Evolutionary conservation across 1,140 invertebrate genomes (phyloP), one percentile per base, ranked within the genome.

Genomic region (Temnothorax nylanderi): DNA sequence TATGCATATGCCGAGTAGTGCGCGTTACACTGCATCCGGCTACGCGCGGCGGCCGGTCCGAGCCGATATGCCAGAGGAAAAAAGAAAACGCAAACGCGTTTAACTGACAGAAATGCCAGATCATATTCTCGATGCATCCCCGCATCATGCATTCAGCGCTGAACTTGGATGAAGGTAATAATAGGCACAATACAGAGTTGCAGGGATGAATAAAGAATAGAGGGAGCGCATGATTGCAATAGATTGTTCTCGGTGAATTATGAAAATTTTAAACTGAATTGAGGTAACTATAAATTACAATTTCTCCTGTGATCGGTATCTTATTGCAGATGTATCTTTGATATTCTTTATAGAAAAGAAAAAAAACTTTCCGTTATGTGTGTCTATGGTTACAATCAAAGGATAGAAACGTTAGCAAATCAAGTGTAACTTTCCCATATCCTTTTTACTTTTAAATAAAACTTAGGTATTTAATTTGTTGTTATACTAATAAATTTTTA

Each of bases 81-180:
- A 84, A 60, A 84, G 67, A 84, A 75, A 75, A 81, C 26, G 26
- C 65, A 75, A 75, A 81, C 37, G 26, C 65, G 54, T 84, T 74
- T 84, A 75, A 84, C 80, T 74, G 80, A 74, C 54, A 75, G 80
- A 47, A 75, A 84, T 41, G 80, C 80, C 69, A 75, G 69, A 84
- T 84, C 80, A 84, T 44, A 41, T 47, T 78, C 58, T 60, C 58
- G 41, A 78, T 49, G 51, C 41, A 49, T 26, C 32, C 44, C 41
- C 21, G 51, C 41, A 32, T 60, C 11, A 72, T 74, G 51, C 41
- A 58, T 58, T 58, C 54, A 44, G 16, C 21, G 16, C 21, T 69
- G 47, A 54, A 49, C 34, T 71, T 49, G 49, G 32, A 54, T 41
- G 26, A n/a, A 49, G 13, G 32, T 84, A 60, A 75, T 60, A 49